Evolutionary conservation across 2,797 vertebrate species (phyloP).

Genomic region (Acropternis orthonyx): DNA sequence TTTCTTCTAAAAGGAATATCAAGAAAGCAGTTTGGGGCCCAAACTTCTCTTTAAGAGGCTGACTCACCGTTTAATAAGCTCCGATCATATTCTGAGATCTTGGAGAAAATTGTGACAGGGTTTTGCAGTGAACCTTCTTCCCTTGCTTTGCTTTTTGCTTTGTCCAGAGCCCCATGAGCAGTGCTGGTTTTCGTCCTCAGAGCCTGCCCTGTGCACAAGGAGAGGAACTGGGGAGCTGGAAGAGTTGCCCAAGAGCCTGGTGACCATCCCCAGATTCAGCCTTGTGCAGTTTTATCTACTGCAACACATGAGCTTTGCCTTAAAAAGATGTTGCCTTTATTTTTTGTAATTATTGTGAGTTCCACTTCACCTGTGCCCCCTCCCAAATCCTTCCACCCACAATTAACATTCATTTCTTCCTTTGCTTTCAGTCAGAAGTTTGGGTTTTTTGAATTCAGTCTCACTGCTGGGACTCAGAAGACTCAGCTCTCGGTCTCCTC

Average conservation of each 20-base stretch:
- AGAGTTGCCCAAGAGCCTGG: not conserved
- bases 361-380: not conserved
- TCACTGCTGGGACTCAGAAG: not conserved
- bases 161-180: not conserved
- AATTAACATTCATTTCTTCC: not conserved
- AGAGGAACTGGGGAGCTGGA: not conserved
- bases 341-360: not conserved
- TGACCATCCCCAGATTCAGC: not conserved
- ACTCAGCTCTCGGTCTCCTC: not conserved
- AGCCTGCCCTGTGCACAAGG: not conserved
- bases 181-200: not conserved
- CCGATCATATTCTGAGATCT: not conserved
- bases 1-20: not conserved
- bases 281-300: not conserved
- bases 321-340: not conserved
- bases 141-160: not conserved
- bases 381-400: not conserved
- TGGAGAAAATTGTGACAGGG: not conserved
- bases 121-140: not conserved
- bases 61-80: not conserved
- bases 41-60: not conserved
- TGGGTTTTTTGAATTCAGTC: not conserved
- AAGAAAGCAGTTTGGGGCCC: not conserved
- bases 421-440: not conserved
- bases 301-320: not conserved